Evolutionary conservation across 1,140 invertebrate genomes (phyloP).

Genomic region (Drosophila sucinea): DNA sequence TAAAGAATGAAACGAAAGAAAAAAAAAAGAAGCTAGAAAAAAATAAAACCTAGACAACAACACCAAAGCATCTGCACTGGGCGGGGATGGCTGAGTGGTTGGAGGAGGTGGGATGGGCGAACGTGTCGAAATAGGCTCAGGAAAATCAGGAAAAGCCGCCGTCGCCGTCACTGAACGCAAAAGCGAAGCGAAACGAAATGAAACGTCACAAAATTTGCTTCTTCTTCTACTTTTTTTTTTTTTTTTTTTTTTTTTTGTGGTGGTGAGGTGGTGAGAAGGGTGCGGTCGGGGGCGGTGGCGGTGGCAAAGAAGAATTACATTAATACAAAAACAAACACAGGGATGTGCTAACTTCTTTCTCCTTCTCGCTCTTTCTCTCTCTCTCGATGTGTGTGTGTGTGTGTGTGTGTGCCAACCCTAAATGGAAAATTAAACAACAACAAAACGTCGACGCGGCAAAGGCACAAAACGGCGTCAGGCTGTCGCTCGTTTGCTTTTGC

Average conservation of each 20-base stretch:
- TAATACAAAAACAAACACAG: conserved; percentile 70
- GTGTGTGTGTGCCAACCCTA: conserved; percentile 51
- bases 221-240: conserved; percentile 14
- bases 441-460: conserved; percentile 44
- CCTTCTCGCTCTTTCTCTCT: conserved; percentile 3
- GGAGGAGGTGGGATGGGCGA: background rate
- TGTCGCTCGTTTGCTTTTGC: conserved; percentile 43
- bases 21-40: conserved; percentile 21
- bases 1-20: conserved; percentile 10
- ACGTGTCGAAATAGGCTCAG: conserved; percentile 20
- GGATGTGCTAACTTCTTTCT: conserved; percentile 27
- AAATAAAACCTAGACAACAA: conserved; percentile 35
- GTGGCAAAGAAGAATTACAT: conserved; percentile 48
- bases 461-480: conserved; percentile 51
- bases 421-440: conserved; percentile 78
- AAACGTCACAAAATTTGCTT: conserved; percentile 53
- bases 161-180: background rate
- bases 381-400: conserved; percentile 14
- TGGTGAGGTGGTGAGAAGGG: background rate
- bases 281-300: background rate
- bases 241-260: background rate
- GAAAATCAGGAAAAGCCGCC: conserved; percentile 16
- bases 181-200: conserved; percentile 49
- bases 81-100: no score
- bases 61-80: background rate